Evolutionary conservation across 2,888 invertebrate genomes (phyloP), one percentile per base, ranked within the genome.

Genomic region (Himalopsyche japonica): DNA sequence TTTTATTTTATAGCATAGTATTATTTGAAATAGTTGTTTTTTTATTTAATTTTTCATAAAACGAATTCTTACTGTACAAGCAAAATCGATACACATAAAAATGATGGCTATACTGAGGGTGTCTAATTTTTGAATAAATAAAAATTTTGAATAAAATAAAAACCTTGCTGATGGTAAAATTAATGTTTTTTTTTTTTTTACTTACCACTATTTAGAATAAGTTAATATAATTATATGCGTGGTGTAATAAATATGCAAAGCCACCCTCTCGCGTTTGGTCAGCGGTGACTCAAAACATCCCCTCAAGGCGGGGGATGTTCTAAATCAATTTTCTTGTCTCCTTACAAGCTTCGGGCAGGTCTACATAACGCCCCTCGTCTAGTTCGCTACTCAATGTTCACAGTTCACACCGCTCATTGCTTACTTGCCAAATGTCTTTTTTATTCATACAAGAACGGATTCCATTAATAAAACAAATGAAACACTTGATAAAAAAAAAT

Each of bases 311-410:
- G 18, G 70, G 79, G 79, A 76, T 79, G 64, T 47, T 82, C 79
- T 82, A 82, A 82, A 82, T 79, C 82, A 82, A 82, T 82, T 82
- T 79, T 57, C 64, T 77, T 77, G 77, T 82, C 82, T 82, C 57
- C 77, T 77, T 82, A 77, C 82, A 49, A 34, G 77, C 48, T 76
- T 49, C 77, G 48, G 32, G 57, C 49, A 49, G 34, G 48, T 77
- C 48, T 18, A 70, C 70, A 30, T 70, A 15, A 30, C 70, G 70
- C 70, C 70, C 64, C 70, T 70, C 70, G 20, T 70, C 70, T 70
- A 70, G 70, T 70, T 27, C 12, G 70, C 70, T 70, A 70, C 70
- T 70, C 70, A 27, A 27, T 70, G 70, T 70, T 70, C 70, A 70
- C 70, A 70, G 70, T 70, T 70, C 70, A 70, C 70, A 70, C 27